These are phyloP conservation scores for Noctua janthe DNA, from an alignment of 2,888 invertebrate species.

Conservation along the genomic window DNA sequence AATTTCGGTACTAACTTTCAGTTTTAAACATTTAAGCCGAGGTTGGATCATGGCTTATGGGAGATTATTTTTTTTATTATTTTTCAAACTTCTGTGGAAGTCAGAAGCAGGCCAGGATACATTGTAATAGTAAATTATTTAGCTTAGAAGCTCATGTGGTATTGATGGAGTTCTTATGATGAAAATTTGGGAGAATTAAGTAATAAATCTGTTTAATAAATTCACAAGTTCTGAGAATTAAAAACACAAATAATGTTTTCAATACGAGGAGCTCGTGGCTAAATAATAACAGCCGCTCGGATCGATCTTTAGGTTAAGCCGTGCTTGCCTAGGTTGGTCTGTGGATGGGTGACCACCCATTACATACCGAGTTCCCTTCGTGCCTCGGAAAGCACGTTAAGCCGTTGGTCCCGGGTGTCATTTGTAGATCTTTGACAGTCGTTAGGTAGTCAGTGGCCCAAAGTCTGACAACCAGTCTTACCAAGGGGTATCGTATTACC, in stretches of 20 bases:
- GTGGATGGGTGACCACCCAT: too few relatives aligned
- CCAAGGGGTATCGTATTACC: too few relatives aligned
- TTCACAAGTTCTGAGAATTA: not conserved
- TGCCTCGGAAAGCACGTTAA: too few relatives aligned
- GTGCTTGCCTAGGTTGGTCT: too few relatives aligned
- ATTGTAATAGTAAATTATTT: not conserved
- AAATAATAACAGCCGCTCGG: too few relatives aligned
- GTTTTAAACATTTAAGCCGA: conserved; percentile 23
- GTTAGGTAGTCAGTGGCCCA: too few relatives aligned
- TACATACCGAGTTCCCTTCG: too few relatives aligned
- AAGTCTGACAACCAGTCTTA: too few relatives aligned
- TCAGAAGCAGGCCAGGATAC: not conserved
- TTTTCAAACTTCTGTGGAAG: conserved; percentile 24
- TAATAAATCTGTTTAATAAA: not conserved
- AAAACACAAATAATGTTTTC: not conserved
- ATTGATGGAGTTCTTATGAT: not conserved
- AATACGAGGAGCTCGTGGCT: not conserved
- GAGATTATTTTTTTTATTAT: conserved; percentile 40
- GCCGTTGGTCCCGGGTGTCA: too few relatives aligned
- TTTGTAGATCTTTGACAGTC: too few relatives aligned
- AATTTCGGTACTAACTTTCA: conserved; percentile 23
- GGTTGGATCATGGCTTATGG: conserved; percentile 25
- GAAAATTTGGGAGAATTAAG: not conserved
- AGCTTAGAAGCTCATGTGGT: not conserved
- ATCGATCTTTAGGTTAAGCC: too few relatives aligned